A percentile compares a stretch with the other conserved stretches of the same genome.
These are phyloP conservation scores for Synchiropus splendidus DNA, from an alignment of 2,113 vertebrate genomes.

Conservation along the genomic window DNA sequence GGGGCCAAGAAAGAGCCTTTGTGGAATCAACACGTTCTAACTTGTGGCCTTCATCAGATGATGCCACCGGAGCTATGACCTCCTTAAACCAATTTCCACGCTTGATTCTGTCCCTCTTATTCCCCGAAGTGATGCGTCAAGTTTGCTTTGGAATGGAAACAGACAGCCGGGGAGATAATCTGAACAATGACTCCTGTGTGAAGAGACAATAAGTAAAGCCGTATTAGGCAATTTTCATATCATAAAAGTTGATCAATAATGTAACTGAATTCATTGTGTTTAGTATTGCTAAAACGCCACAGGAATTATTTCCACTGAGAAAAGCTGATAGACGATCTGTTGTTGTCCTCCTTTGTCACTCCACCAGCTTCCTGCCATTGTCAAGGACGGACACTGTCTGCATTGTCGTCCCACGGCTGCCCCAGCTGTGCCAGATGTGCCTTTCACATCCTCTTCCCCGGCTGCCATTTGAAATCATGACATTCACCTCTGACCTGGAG, in stretches of 20 bases:
- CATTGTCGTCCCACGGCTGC: too few species aligned
- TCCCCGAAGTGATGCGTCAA: too few species aligned
- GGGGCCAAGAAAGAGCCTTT: background rate
- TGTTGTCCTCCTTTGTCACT: slow-evolving; percentile 21
- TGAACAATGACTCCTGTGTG: background rate
- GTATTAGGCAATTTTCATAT: too few species aligned
- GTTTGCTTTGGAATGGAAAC: too few species aligned
- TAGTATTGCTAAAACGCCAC: slow-evolving; percentile 12
- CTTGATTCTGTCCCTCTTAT: background rate
- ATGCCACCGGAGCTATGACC: background rate
- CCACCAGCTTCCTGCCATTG: slow-evolving; percentile 40
- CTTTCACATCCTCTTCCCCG: too few species aligned
- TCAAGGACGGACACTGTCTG: slow-evolving; percentile 33
- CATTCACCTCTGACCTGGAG: too few species aligned
- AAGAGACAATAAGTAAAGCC: too few species aligned
- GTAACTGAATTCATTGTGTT: background rate
- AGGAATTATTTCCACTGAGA: slow-evolving; percentile 32
- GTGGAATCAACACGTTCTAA: background rate
- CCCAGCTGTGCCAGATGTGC: too few species aligned
- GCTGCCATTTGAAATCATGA: too few species aligned
- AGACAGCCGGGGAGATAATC: too few species aligned
- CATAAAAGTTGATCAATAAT: background rate
- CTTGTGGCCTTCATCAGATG: background rate
- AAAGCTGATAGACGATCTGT: slow-evolving; percentile 40
- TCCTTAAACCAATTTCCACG: background rate